Evolutionary conservation across 1,140 invertebrate genomes (phyloP), one percentile per base, ranked within the genome.

Genomic region (Euschistus heros): DNA sequence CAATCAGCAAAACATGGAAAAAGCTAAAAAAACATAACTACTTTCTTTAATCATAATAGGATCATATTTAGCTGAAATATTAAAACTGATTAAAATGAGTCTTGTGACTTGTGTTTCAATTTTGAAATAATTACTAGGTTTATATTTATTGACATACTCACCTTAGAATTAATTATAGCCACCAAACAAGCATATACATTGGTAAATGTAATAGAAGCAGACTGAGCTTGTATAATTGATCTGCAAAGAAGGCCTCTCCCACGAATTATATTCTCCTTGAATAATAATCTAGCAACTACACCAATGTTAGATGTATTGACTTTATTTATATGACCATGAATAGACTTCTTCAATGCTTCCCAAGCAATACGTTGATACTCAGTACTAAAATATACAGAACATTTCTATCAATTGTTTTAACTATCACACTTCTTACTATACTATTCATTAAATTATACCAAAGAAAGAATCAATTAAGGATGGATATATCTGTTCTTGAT

Each of bases 301-400:
- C 86, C 86, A 67, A 99, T 94, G 74, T 99, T 99, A 0, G 91
- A 89, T 0, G 91, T 89, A 73, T 98, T 99, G 0, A 99, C 87
- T 81, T 98, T 99, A 76, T 99, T 99, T 57, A 99, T 94, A 66
- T 91, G 85, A 74, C 97, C 97, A 74, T 98, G 94, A 67, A 99
- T 94, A n/a, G 94, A 97, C 74, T 99, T 99, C 73, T 99, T 99
- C 17, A 99, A 76, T 0, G 94, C 93, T 81, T 99, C 97, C 97
- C 97, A 99, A 2, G 96, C 88, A 15, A 99, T 86, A 69, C 97
- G 80, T 77, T 99, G 97, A 79, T 94, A 99, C 13, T 91, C 89
- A 15, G 86, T 83, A 69, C 91, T 92, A 0, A 33, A 69, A 68
- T 52, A 55, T 20, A 64, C 26, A 33, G 7, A 52, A 18, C 42